Percentiles rank a stretch among this genome's conserved stretches.
Evolutionary conservation across 1,140 invertebrate genomes (phyloP).

Genomic region (Cylas formicarius): DNA sequence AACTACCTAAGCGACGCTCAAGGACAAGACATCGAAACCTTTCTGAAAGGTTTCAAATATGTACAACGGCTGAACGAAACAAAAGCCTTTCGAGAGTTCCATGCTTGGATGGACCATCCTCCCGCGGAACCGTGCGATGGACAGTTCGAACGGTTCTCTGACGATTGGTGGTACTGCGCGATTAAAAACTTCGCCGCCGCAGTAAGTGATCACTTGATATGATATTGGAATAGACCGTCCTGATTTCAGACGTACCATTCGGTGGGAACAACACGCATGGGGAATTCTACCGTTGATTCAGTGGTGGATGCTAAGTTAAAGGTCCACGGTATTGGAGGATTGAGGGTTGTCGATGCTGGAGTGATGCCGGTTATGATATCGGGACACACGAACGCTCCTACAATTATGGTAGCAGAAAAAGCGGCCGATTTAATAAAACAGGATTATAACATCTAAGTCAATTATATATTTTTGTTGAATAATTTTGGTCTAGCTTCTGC

Average conservation of each 20-base stretch:
- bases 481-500: too few relatives aligned
- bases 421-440: conserved; percentile 10
- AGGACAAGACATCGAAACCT: conserved; percentile 45
- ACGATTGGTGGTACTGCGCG: conserved; percentile 16
- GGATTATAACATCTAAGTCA: too few relatives aligned
- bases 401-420: conserved; percentile 46
- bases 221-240: too few relatives aligned
- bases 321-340: conserved; percentile 40
- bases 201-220: too few relatives aligned
- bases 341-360: conserved; percentile 45
- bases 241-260: conserved; percentile 44
- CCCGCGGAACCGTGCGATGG: background rate
- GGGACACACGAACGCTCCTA: conserved; percentile 44
- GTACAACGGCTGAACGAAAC: conserved; percentile 43
- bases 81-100: conserved; percentile 44
- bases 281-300: conserved; percentile 41
- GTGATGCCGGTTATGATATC: conserved; percentile 36
- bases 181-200: conserved; percentile 6
- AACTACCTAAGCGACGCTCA: conserved; percentile 61
- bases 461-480: too few relatives aligned
- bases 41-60: conserved; percentile 46
- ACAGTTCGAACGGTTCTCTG: conserved; percentile 3
- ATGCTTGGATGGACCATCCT: conserved; percentile 31
- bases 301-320: conserved; percentile 43
- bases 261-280: conserved; percentile 54